phyloP scores from a whole-genome alignment of 92 coral and sea anemone genomes.

The Siderastrea siderea region DNA sequence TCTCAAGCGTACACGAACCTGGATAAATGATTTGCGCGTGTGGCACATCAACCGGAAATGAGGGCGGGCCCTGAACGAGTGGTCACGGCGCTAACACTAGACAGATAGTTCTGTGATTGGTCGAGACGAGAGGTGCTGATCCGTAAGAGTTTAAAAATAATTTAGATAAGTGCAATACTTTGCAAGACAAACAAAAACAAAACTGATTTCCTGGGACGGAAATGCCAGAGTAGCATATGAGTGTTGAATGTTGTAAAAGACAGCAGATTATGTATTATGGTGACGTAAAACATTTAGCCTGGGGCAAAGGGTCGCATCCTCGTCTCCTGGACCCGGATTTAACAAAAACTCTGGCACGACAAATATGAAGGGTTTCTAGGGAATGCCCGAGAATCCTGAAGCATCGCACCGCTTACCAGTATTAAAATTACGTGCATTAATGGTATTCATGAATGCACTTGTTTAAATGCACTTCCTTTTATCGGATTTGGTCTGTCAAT shows the following conservation, averaged over 20 bases:
- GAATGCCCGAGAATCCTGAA: too few relatives aligned
- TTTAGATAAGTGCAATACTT: slow-evolving; percentile 96
- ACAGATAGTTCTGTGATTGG: slow-evolving; percentile 92
- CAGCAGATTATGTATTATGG: slow-evolving; percentile 25
- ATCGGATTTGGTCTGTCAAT: slow-evolving; percentile 79
- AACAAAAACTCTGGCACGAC: slow-evolving; percentile 15
- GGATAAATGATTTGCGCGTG: slow-evolving; percentile 64
- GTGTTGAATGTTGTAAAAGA: slow-evolving; percentile 63
- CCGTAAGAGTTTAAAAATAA: slow-evolving; percentile 92
- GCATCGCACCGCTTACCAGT: background rate
- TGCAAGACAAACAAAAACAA: slow-evolving; percentile 89
- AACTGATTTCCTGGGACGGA: slow-evolving; percentile 88
- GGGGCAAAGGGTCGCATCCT: slow-evolving; percentile 18
- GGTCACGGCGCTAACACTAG: slow-evolving; percentile 89
- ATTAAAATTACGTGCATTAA: background rate
- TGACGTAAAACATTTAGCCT: slow-evolving; percentile 30
- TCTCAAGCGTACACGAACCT: slow-evolving; percentile 1
- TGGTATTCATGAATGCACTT: background rate
- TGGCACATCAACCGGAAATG: slow-evolving; percentile 84
- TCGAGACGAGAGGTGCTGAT: slow-evolving; percentile 88
- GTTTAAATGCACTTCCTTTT: slow-evolving; percentile 52
- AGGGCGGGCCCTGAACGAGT: slow-evolving; percentile 91
- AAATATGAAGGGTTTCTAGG: background rate
- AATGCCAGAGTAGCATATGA: slow-evolving; percentile 94
- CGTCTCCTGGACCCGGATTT: slow-evolving; percentile 29